Conservation (phyloP, 2,888 invertebrate species). For the Rhamnusium bicolor region DNA sequence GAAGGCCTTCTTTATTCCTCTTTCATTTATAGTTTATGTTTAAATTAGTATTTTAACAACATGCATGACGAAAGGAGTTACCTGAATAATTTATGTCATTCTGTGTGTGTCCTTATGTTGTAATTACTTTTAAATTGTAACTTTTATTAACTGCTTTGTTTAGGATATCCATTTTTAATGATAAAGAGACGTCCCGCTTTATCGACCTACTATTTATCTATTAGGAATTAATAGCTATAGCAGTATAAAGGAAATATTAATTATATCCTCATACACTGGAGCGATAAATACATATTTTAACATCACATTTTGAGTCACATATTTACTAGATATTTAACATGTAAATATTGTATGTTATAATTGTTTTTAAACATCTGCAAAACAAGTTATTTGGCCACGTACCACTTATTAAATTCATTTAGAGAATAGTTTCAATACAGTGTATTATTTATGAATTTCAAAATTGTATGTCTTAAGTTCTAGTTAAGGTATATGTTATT, state of each 20-base stretch:
- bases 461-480: neutral
- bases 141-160: slow-evolving; percentile 27
- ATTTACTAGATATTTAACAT: slow-evolving; percentile 5
- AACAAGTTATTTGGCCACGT: neutral
- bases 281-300: slow-evolving; percentile 22
- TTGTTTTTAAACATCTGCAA: slow-evolving; percentile 10
- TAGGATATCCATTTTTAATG: slow-evolving; percentile 24
- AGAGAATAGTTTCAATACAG: neutral
- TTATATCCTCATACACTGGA: slow-evolving; percentile 11
- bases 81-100: slow-evolving; percentile 6
- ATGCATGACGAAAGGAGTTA: slow-evolving; percentile 34
- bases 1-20: slow-evolving; percentile 12
- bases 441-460: neutral
- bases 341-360: slow-evolving; percentile 22
- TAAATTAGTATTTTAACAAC: slow-evolving; percentile 39
- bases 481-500: too few species aligned
- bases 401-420: neutral
- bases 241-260: slow-evolving; percentile 9
- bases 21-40: slow-evolving; percentile 36
- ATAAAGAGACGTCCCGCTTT: neutral
- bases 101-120: slow-evolving; percentile 24
- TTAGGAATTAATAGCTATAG: slow-evolving; percentile 13
- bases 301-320: slow-evolving; percentile 9
- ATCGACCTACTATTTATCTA: slow-evolving; percentile 17
- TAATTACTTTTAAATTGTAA: slow-evolving; percentile 25